Percentiles rank a stretch among this genome's conserved stretches.
phyloP scores from a whole-genome alignment of 2,113 vertebrate species.

The Coptodon bakossiorum region DNA sequence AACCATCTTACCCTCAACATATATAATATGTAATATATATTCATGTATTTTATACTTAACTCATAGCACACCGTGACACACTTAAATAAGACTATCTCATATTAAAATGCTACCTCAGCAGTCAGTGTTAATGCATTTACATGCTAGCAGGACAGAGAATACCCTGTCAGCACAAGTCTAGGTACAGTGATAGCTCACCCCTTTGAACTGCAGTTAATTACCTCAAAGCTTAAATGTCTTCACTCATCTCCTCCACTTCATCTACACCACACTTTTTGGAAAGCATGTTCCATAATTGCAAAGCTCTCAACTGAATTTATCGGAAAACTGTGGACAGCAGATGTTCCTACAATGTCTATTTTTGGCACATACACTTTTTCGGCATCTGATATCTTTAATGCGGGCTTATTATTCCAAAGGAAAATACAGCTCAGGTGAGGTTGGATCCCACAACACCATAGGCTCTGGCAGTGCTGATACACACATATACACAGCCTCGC shows the following conservation, averaged over 20 bases:
- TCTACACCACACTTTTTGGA: not conserved
- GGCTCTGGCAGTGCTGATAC: not conserved
- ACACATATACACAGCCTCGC: constrained; percentile 5
- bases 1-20: no score
- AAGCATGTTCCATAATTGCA: not conserved
- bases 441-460: constrained; percentile 12
- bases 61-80: not conserved
- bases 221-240: not conserved
- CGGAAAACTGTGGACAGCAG: not conserved
- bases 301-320: not conserved
- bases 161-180: not conserved
- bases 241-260: not conserved
- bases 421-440: constrained; percentile 41
- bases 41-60: not conserved
- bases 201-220: not conserved
- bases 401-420: constrained; percentile 39
- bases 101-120: not conserved
- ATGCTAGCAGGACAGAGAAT: not conserved
- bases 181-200: not conserved
- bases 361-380: constrained; percentile 4
- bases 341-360: not conserved
- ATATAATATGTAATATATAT: no score
- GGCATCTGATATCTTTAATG: not conserved
- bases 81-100: not conserved
- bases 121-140: not conserved